Conservation (phyloP, 2,797 vertebrate species). For the Oryzias dopingdopingensis region DNA sequence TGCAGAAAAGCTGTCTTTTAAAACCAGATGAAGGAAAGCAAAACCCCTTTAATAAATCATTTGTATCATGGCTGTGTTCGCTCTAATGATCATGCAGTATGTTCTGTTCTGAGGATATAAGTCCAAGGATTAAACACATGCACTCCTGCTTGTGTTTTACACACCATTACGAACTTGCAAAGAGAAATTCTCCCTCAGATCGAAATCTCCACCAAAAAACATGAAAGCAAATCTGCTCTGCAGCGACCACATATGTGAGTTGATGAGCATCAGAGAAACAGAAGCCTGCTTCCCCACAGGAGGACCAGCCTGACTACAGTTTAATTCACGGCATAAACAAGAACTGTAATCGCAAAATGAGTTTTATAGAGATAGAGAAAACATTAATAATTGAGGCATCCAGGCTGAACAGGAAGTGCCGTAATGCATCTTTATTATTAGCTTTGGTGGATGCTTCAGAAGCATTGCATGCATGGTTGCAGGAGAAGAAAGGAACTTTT, state of each 20-base stretch:
- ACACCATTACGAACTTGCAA: slow-evolving; percentile 20
- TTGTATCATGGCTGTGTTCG: background rate
- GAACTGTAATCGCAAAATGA: slow-evolving; percentile 36
- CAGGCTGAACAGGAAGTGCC: slow-evolving; percentile 40
- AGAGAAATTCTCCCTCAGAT: slow-evolving; percentile 25
- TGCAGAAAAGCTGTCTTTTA: too few species aligned
- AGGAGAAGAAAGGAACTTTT: slow-evolving; percentile 15
- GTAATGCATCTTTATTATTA: slow-evolving; percentile 30
- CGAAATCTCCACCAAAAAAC: slow-evolving; percentile 21
- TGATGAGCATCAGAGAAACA: slow-evolving; percentile 49
- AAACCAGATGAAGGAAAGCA: too few species aligned
- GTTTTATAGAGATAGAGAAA: slow-evolving; percentile 28
- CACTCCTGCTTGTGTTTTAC: background rate
- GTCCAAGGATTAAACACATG: slow-evolving; percentile 1
- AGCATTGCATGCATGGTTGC: slow-evolving; percentile 17
- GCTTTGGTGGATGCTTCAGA: slow-evolving; percentile 32
- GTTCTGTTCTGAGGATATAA: background rate
- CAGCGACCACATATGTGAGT: slow-evolving; percentile 38
- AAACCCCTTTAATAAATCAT: too few species aligned
- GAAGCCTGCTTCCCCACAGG: slow-evolving; percentile 29
- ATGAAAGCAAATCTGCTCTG: slow-evolving; percentile 29
- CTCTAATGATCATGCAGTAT: background rate
- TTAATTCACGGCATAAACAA: slow-evolving; percentile 52
- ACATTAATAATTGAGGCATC: slow-evolving; percentile 43
- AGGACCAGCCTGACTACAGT: slow-evolving; percentile 33